Conservation (phyloP, 1,140 invertebrate species). For the Orussus abietinus region DNA sequence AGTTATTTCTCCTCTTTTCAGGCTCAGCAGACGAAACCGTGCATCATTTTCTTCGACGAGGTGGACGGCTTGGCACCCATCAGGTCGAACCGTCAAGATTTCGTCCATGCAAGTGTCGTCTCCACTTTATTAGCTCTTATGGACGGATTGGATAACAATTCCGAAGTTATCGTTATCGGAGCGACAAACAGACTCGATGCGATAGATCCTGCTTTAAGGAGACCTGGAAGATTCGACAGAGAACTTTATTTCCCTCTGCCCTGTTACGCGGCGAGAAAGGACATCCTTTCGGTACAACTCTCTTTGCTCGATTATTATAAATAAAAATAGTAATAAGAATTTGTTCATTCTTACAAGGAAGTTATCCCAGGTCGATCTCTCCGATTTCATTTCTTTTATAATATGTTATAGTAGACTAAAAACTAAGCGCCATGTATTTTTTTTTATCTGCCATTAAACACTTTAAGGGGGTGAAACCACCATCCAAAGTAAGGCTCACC, state of each 20-base stretch:
- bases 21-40: slow-evolving; percentile 68
- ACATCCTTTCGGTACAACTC: slow-evolving; percentile 59
- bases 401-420: too few relatives aligned
- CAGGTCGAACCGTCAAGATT: slow-evolving; percentile 62
- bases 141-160: slow-evolving; percentile 65
- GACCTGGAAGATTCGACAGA: slow-evolving; percentile 67
- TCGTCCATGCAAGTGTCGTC: slow-evolving; percentile 60
- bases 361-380: too few relatives aligned
- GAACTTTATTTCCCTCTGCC: slow-evolving; percentile 52
- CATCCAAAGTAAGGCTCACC: too few relatives aligned
- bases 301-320: slow-evolving; percentile 8
- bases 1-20: slow-evolving; percentile 23
- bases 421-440: too few relatives aligned
- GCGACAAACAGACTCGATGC: slow-evolving; percentile 72
- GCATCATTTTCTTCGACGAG: slow-evolving; percentile 75
- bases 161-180: slow-evolving; percentile 69
- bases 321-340: too few relatives aligned
- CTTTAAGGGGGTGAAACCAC: too few relatives aligned
- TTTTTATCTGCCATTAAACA: too few relatives aligned
- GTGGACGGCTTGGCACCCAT: slow-evolving; percentile 69
- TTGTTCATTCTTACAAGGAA: too few relatives aligned
- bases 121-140: slow-evolving; percentile 67
- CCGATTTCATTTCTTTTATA: too few relatives aligned
- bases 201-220: slow-evolving; percentile 68
- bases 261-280: slow-evolving; percentile 43